A percentile compares a stretch with the other conserved stretches of the same genome.
These are phyloP conservation scores for Labia minor DNA, from an alignment of 2,888 invertebrate genomes.

Conservation along the genomic window DNA sequence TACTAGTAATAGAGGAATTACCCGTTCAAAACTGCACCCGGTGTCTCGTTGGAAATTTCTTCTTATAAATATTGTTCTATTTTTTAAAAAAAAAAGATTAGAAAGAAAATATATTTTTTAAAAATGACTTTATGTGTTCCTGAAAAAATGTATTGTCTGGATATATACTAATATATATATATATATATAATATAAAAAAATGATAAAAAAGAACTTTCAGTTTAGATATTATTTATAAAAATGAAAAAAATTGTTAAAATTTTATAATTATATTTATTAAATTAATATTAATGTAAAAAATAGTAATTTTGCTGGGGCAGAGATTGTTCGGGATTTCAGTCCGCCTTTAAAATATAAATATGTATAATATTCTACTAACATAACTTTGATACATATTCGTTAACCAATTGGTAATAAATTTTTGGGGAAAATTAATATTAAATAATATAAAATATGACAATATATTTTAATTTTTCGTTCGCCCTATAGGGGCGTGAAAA, in stretches of 20 bases:
- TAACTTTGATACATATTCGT: background rate
- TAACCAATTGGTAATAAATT: background rate
- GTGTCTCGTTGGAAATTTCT: background rate
- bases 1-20: background rate
- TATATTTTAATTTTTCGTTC: conserved; percentile 13
- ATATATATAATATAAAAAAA: background rate
- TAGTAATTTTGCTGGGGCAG: background rate
- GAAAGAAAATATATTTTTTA: background rate
- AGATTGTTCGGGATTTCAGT: background rate
- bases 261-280: conserved; percentile 4
- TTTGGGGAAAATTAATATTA: background rate
- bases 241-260: background rate
- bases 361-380: background rate
- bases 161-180: background rate
- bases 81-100: background rate
- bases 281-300: background rate
- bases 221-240: background rate
- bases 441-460: background rate
- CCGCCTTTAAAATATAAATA: conserved; percentile 1
- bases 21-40: background rate
- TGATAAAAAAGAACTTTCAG: background rate
- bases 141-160: background rate
- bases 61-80: background rate
- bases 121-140: background rate
- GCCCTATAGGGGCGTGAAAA: background rate